Evolutionary conservation across 1,140 invertebrate genomes (phyloP).

Genomic region (Drosophila nigrodunni): DNA sequence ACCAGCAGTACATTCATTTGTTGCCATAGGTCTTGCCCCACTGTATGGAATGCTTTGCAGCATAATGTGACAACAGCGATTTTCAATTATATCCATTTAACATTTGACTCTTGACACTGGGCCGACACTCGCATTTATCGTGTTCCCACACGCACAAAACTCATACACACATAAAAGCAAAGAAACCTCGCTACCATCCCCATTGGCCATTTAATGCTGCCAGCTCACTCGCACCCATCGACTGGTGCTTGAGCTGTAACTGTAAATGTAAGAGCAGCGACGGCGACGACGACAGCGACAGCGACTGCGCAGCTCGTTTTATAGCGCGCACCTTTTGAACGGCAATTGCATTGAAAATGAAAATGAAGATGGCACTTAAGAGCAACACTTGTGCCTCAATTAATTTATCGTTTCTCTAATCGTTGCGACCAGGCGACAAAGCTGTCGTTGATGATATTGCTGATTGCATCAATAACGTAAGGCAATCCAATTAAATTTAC

Average conservation of each 20-base stretch:
- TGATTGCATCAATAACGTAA: not conserved
- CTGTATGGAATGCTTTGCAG: conserved; percentile 62
- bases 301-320: conserved; percentile 38
- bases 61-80: conserved; percentile 68
- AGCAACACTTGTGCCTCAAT: conserved; percentile 33
- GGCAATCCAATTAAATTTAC: conserved; percentile 1
- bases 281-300: not conserved
- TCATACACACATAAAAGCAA: not conserved
- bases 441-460: conserved; percentile 22
- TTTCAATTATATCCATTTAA: conserved; percentile 71
- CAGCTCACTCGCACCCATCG: conserved; percentile 28
- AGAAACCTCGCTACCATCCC: conserved; percentile 45
- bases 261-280: not conserved
- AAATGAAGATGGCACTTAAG: conserved; percentile 44
- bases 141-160: conserved; percentile 15
- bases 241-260: not conserved
- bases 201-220: conserved; percentile 36
- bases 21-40: conserved; percentile 3
- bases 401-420: conserved; percentile 25
- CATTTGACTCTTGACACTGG: conserved; percentile 56
- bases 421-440: conserved; percentile 26
- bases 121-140: conserved; percentile 50
- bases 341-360: conserved; percentile 34
- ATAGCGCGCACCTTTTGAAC: conserved; percentile 49
- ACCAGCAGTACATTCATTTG: not conserved